Conservation (phyloP, 2,888 invertebrate species). For the Drosophila phalerata region DNA sequence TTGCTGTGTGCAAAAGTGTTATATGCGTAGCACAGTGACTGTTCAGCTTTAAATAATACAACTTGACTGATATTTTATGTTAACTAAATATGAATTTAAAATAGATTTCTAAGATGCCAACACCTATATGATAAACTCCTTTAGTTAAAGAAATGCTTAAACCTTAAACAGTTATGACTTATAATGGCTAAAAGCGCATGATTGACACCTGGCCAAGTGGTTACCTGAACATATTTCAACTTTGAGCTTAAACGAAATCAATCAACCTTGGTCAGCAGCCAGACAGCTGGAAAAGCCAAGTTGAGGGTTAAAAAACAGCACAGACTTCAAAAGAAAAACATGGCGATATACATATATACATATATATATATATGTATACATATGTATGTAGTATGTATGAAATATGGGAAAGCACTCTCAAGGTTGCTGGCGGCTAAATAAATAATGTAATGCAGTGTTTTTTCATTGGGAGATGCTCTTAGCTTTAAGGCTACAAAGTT, state of each 20-base stretch:
- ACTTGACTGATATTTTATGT: no score
- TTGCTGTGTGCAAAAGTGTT: neutral
- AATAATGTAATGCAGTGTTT: slow-evolving; percentile 50
- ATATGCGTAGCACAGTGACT: neutral
- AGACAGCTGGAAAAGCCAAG: slow-evolving; percentile 2
- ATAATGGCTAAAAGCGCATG: slow-evolving; percentile 29
- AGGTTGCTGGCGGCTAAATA: slow-evolving; percentile 44
- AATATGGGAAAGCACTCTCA: slow-evolving; percentile 9
- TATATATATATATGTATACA: slow-evolving; percentile 21
- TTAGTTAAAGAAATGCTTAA: neutral
- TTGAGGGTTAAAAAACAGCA: slow-evolving; percentile 5
- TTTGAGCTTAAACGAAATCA: slow-evolving; percentile 25
- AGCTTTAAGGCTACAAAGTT: neutral
- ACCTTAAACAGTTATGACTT: neutral
- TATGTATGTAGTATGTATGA: neutral
- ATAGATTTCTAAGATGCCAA: neutral
- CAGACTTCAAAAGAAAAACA: slow-evolving; percentile 18
- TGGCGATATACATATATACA: slow-evolving; percentile 15
- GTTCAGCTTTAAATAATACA: no score
- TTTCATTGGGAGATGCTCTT: neutral
- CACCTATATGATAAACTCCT: neutral
- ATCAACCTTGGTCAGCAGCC: slow-evolving; percentile 19
- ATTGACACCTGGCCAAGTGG: slow-evolving; percentile 53
- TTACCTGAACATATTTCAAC: slow-evolving; percentile 12
- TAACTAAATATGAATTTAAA: neutral